Percentiles rank a stretch among this genome's conserved stretches.
Evolutionary conservation across 2,113 vertebrate species (phyloP).

Genomic region (Bettongia penicillata): DNA sequence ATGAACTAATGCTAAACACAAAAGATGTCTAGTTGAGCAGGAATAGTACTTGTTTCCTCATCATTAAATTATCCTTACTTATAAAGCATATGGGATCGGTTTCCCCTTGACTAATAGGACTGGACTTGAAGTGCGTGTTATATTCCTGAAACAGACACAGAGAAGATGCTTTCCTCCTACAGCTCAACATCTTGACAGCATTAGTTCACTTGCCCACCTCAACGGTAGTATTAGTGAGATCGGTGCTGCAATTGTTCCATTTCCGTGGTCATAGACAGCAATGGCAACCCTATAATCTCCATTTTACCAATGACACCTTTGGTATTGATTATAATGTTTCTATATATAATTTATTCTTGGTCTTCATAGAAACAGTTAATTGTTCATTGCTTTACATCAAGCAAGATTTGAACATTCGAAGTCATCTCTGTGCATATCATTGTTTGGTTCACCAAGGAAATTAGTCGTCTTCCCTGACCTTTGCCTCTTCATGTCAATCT

Average conservation of each 20-base stretch:
- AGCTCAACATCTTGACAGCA: background rate
- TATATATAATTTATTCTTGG: background rate
- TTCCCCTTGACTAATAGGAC: constrained; percentile 36
- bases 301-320: background rate
- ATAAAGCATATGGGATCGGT: constrained; percentile 35
- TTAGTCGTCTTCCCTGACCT: background rate
- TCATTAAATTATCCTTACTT: constrained; percentile 37
- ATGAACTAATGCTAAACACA: constrained; percentile 19
- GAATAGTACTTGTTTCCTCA: constrained; percentile 33
- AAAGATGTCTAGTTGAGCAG: background rate
- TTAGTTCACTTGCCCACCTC: background rate
- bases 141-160: constrained; percentile 23
- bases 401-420: background rate
- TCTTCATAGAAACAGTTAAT: background rate
- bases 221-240: background rate
- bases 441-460: background rate
- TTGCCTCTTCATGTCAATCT: too few relatives aligned
- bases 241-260: background rate
- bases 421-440: background rate
- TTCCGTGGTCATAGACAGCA: background rate
- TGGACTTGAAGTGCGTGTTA: constrained; percentile 20
- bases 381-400: background rate
- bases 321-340: background rate
- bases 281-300: background rate
- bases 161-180: background rate